Percentiles rank a stretch among this genome's conserved stretches.
phyloP scores from a whole-genome alignment of 2,888 invertebrate species.

The Helleia helle region DNA sequence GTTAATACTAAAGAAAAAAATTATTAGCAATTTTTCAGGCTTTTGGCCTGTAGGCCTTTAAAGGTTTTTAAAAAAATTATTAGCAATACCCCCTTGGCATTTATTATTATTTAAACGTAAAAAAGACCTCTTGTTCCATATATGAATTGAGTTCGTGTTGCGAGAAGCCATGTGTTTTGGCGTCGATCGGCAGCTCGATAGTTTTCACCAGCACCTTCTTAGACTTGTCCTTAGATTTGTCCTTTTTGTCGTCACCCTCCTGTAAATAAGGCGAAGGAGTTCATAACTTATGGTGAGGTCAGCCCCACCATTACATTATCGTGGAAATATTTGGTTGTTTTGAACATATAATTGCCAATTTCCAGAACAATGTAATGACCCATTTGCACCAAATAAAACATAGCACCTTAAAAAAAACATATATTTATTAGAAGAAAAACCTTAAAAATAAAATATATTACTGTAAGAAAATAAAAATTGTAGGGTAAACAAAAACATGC shows the following conservation, averaged over 20 bases:
- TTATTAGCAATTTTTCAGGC: no score
- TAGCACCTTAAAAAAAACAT: no score
- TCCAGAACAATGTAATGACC: conserved; percentile 58
- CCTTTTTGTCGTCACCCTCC: conserved; percentile 77
- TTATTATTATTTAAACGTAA: no score
- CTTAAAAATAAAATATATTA: conserved; percentile 26
- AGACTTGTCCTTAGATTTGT: conserved; percentile 72
- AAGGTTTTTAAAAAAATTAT: no score
- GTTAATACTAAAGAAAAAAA: no score
- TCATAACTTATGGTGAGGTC: conserved; percentile 35
- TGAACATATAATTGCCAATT: conserved; percentile 11
- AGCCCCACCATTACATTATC: conserved; percentile 55
- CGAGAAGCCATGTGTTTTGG: conserved; percentile 81
- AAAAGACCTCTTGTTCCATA: conserved; percentile 83
- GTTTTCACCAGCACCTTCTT: conserved; percentile 87
- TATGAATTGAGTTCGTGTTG: conserved; percentile 81
- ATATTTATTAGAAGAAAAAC: conserved; percentile 25
- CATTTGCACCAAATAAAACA: conserved; percentile 56
- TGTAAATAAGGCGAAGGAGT: conserved; percentile 48
- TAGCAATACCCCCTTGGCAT: no score
- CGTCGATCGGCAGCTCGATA: conserved; percentile 88
- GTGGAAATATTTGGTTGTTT: conserved; percentile 30
- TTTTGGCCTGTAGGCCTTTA: no score
- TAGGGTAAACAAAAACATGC: conserved; percentile 57
- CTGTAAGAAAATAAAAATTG: conserved; percentile 31